A percentile compares a stretch with the other conserved stretches of the same genome.
Evolutionary conservation across 2,888 invertebrate genomes (phyloP).

Genomic region (Agriopis leucophaearia): DNA sequence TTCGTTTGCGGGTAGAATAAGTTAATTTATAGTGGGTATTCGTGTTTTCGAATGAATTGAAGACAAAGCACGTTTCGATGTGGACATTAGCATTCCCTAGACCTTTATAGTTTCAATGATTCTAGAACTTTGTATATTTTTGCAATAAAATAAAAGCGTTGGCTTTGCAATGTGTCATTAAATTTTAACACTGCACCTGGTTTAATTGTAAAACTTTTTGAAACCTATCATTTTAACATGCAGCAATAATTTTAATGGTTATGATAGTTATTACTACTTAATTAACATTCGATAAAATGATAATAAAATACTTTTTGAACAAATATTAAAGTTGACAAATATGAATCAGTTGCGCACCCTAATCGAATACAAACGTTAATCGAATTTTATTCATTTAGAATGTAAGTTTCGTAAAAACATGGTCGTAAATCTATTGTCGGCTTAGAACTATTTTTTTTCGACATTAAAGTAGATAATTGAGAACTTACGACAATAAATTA

Average conservation of each 20-base stretch:
- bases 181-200: constrained; percentile 13
- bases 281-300: no score
- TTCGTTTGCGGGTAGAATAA: constrained; percentile 68
- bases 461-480: neutral
- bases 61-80: constrained; percentile 28
- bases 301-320: no score
- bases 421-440: neutral
- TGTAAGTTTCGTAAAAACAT: no score
- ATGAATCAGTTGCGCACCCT: no score
- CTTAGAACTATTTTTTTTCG: neutral
- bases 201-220: neutral
- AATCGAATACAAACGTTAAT: no score
- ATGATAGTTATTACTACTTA: no score
- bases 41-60: constrained; percentile 37
- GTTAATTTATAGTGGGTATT: constrained; percentile 57
- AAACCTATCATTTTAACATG: neutral
- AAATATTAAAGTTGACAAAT: no score
- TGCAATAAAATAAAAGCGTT: constrained; percentile 17
- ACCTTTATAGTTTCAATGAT: constrained; percentile 2
- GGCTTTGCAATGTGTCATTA: constrained; percentile 12
- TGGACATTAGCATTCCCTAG: constrained; percentile 4
- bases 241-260: neutral
- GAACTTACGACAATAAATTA: constrained; percentile 9
- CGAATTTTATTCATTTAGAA: no score
- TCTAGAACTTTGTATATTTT: constrained; percentile 15